phyloP scores from a whole-genome alignment of 2,113 vertebrate genomes.

The Mustela lutreola region DNA sequence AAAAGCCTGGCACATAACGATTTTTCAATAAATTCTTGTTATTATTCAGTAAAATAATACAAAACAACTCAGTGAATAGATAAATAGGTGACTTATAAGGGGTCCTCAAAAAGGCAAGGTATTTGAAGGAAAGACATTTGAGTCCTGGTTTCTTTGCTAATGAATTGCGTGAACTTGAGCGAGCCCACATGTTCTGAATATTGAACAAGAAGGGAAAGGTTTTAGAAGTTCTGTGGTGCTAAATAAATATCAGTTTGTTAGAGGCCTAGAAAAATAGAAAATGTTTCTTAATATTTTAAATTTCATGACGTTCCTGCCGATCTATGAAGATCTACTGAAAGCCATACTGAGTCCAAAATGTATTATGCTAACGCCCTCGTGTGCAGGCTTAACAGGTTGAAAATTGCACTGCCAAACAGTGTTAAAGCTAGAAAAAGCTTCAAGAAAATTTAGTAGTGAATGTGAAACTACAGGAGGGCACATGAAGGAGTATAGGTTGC shows the following conservation, averaged over 20 bases:
- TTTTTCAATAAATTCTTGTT: background rate
- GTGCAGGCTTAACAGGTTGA: background rate
- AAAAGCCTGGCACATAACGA: background rate
- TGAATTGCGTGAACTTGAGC: background rate
- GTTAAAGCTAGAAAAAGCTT: background rate
- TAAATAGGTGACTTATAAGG: background rate
- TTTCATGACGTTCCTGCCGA: constrained; percentile 45
- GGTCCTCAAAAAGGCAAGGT: background rate
- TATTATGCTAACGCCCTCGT: background rate
- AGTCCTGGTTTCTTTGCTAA: constrained; percentile 43
- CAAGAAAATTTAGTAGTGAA: constrained; percentile 59
- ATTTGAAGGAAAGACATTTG: constrained; percentile 25
- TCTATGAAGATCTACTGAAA: constrained; percentile 51
- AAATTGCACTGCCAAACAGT: background rate
- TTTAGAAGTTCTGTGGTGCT: constrained; percentile 43
- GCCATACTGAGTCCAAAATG: constrained; percentile 33
- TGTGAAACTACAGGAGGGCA: constrained; percentile 17
- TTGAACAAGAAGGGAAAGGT: constrained; percentile 51
- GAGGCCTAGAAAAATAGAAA: background rate
- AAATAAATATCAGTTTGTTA: constrained; percentile 42
- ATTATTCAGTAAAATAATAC: background rate
- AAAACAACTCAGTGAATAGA: background rate
- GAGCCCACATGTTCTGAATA: constrained; percentile 17
- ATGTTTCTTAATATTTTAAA: constrained; percentile 60
- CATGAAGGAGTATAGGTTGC: constrained; percentile 23